These are phyloP conservation scores for Geococcyx californianus DNA, from an alignment of 2,113 vertebrate species.

Conservation along the genomic window DNA sequence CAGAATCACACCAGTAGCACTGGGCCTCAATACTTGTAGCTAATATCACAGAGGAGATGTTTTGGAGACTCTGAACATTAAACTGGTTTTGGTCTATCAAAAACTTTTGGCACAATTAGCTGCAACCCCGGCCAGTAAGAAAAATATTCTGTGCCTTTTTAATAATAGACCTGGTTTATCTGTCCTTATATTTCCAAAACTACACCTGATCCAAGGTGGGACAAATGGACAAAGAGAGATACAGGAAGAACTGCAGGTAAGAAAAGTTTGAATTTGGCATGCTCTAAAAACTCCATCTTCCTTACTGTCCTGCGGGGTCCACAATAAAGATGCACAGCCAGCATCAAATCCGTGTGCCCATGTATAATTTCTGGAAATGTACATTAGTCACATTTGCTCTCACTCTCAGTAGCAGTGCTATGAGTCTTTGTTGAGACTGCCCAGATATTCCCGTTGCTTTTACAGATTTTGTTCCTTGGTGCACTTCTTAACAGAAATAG, in stretches of 20 bases:
- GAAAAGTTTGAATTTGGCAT: background rate
- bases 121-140: background rate
- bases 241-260: background rate
- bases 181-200: background rate
- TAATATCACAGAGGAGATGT: background rate
- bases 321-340: background rate
- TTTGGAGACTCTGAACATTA: background rate
- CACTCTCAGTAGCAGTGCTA: background rate
- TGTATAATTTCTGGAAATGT: background rate
- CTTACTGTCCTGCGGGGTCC: background rate
- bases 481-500: constrained; percentile 22
- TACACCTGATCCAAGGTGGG: background rate
- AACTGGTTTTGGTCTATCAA: background rate
- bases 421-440: background rate
- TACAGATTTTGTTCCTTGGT: background rate
- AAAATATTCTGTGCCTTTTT: background rate
- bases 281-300: background rate
- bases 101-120: background rate
- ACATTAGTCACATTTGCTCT: background rate
- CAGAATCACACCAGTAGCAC: background rate
- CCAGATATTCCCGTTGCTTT: background rate
- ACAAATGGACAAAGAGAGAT: background rate
- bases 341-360: background rate
- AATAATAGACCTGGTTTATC: background rate
- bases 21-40: background rate